These are phyloP conservation scores for Ennomos erosarius DNA, from an alignment of 2,888 invertebrate species.

Conservation along the genomic window DNA sequence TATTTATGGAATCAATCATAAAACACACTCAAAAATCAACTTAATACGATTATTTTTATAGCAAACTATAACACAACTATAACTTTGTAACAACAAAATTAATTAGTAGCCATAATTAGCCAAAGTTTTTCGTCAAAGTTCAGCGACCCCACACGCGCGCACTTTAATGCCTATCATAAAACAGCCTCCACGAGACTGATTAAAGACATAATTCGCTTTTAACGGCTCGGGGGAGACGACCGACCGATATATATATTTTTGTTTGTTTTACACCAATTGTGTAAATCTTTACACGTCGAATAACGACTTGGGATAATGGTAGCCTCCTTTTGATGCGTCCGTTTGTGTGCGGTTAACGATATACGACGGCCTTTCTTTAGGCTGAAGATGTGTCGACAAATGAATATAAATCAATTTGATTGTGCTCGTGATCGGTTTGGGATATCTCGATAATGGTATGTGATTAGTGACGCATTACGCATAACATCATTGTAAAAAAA, in stretches of 20 bases:
- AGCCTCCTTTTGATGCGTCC: constrained; percentile 49
- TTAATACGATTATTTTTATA: constrained; percentile 11
- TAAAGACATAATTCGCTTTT: constrained; percentile 62
- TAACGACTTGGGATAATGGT: constrained; percentile 45
- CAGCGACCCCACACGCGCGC: constrained; percentile 57
- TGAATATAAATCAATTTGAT: constrained; percentile 20
- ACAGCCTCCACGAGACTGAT: constrained; percentile 64
- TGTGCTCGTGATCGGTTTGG: constrained; percentile 4
- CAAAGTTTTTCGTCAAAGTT: constrained; percentile 59
- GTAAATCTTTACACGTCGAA: constrained; percentile 56
- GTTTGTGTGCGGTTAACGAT: constrained; percentile 37
- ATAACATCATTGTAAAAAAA: too few relatives aligned
- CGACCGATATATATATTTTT: constrained; percentile 53
- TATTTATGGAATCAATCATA: not conserved
- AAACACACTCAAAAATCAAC: constrained; percentile 1
- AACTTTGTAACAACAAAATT: constrained; percentile 24
- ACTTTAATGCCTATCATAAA: constrained; percentile 74
- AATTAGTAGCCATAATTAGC: constrained; percentile 37
- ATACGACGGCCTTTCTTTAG: constrained; percentile 16
- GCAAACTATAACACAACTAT: constrained; percentile 21
- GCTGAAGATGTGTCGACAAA: constrained; percentile 31
- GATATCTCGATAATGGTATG: not conserved
- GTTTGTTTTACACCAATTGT: constrained; percentile 62
- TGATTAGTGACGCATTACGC: not conserved
- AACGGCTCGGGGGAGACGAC: constrained; percentile 53